These are phyloP conservation scores for Myripristis jacobus DNA, from an alignment of 2,797 vertebrate genomes.

Conservation along the genomic window DNA sequence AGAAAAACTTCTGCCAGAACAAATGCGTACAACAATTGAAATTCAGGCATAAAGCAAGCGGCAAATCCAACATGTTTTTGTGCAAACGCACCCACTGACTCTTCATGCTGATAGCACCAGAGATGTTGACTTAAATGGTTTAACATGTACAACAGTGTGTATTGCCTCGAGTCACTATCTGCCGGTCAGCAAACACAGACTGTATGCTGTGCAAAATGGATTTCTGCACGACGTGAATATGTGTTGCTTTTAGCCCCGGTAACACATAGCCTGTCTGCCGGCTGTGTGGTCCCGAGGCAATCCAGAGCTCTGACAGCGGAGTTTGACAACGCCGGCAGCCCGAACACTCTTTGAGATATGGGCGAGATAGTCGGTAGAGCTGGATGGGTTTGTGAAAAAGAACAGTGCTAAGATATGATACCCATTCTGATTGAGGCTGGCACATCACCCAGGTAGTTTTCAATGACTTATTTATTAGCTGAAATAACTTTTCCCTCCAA, in stretches of 20 bases:
- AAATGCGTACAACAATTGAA: background rate
- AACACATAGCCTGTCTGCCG: background rate
- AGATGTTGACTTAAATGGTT: slow-evolving; percentile 1
- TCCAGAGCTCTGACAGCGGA: background rate
- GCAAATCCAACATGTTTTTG: slow-evolving; percentile 10
- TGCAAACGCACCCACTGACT: background rate
- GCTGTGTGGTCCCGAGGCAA: background rate
- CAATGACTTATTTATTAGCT: background rate
- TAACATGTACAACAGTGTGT: background rate
- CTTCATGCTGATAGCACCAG: background rate
- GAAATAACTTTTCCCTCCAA: slow-evolving; percentile 5
- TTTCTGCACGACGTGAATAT: background rate
- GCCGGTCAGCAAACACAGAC: background rate
- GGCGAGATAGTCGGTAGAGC: slow-evolving; percentile 6
- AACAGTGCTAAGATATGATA: background rate
- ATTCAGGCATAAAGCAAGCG: background rate
- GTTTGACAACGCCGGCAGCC: background rate
- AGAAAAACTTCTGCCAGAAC: background rate
- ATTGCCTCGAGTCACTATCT: background rate
- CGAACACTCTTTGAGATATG: background rate
- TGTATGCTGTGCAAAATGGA: background rate
- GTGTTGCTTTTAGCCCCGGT: background rate
- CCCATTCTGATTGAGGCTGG: background rate
- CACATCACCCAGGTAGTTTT: background rate
- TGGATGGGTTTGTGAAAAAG: background rate